A percentile compares a stretch with the other conserved stretches of the same genome.
These are phyloP conservation scores for Sminthurides aquaticus DNA, from an alignment of 2,888 invertebrate genomes.

Conservation along the genomic window DNA sequence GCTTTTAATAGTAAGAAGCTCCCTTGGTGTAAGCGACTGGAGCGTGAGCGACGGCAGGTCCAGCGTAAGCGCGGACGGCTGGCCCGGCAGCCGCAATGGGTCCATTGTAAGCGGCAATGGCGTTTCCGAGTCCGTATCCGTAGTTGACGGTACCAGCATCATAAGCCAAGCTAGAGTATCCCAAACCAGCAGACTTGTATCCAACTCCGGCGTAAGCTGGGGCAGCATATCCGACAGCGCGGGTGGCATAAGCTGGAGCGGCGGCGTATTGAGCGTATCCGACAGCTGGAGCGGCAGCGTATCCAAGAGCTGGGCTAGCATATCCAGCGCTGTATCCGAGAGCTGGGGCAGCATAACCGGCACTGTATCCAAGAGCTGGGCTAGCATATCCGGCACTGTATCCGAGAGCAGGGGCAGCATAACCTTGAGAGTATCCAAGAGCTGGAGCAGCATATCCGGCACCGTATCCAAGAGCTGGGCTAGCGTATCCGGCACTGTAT, in stretches of 20 bases:
- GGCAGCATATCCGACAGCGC: slow-evolving; percentile 6
- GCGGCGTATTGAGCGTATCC: no score
- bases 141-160: slow-evolving; percentile 13
- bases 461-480: slow-evolving; percentile 9
- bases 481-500: slow-evolving; percentile 10
- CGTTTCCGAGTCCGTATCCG: slow-evolving; percentile 20
- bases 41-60: slow-evolving; percentile 11
- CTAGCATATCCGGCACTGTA: slow-evolving; percentile 3
- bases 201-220: slow-evolving; percentile 3
- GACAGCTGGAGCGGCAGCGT: slow-evolving; percentile 5
- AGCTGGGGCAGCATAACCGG: slow-evolving; percentile 12
- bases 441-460: slow-evolving; percentile 1
- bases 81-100: slow-evolving; percentile 9
- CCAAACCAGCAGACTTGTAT: background rate
- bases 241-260: slow-evolving; percentile 5
- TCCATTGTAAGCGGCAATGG: slow-evolving; percentile 17
- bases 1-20: slow-evolving; percentile 18
- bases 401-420: slow-evolving; percentile 11
- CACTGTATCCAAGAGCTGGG: slow-evolving; percentile 6
- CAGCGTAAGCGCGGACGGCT: slow-evolving; percentile 13
- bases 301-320: slow-evolving; percentile 8
- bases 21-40: slow-evolving; percentile 15
- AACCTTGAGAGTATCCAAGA: slow-evolving; percentile 11
- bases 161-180: slow-evolving; percentile 8
- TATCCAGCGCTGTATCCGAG: slow-evolving; percentile 5